Percentiles rank a stretch among this genome's conserved stretches.
phyloP scores from a whole-genome alignment of 2,888 invertebrate genomes.

The Labia minor region DNA sequence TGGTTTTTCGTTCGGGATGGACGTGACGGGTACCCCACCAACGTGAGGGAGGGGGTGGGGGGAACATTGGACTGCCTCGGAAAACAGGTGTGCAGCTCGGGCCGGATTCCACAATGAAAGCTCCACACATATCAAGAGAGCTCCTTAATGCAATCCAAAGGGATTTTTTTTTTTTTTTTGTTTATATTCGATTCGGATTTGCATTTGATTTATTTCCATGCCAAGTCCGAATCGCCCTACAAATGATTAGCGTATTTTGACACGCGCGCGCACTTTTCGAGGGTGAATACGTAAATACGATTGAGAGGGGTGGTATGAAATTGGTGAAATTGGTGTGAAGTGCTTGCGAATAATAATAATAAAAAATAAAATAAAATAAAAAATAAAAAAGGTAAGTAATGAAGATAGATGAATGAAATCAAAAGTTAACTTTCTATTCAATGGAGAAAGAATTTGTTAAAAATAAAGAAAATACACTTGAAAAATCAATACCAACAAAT shows the following conservation, averaged over 20 bases:
- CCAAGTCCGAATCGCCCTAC: neutral
- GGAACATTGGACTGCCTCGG: neutral
- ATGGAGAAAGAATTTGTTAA: neutral
- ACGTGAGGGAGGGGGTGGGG: neutral
- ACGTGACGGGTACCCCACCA: neutral
- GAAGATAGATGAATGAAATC: neutral
- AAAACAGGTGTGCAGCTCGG: neutral
- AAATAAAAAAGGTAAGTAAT: neutral
- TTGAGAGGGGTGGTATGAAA: neutral
- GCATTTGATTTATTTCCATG: constrained; percentile 2
- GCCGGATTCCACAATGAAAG: neutral
- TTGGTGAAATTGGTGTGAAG: neutral
- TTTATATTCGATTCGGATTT: neutral
- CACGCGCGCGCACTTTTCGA: constrained; percentile 1
- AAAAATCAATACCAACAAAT: neutral
- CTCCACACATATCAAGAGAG: neutral
- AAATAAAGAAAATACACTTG: neutral
- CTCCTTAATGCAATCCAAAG: neutral
- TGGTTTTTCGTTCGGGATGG: constrained; percentile 3
- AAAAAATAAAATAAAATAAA: no score
- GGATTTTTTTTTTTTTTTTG: neutral
- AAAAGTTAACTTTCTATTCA: neutral
- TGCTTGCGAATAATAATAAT: neutral
- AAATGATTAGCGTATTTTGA: constrained; percentile 2
- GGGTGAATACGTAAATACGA: constrained; percentile 7